A percentile compares a stretch with the other conserved stretches of the same genome.
Conservation (phyloP, 2,888 invertebrate genomes). For the Ophioninae sp. region DNA sequence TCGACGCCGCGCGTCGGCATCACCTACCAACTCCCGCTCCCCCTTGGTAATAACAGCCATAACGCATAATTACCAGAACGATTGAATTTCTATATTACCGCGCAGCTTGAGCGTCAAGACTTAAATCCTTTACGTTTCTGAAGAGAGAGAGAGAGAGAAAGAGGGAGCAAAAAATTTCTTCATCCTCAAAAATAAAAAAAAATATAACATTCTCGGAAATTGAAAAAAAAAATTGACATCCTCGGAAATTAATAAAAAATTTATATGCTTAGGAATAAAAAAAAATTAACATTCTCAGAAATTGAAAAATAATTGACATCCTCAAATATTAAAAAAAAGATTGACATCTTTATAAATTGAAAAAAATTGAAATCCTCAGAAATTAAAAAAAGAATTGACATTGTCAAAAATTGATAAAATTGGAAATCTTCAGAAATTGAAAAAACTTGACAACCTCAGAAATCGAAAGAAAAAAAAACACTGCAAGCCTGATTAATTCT, state of each 20-base stretch:
- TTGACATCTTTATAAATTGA: slow-evolving; percentile 47
- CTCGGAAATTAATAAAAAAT: too few species aligned
- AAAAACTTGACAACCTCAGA: too few species aligned
- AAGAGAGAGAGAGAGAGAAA: slow-evolving; percentile 13
- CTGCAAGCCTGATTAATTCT: too few species aligned
- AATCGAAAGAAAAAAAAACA: background rate
- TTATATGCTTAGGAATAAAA: too few species aligned
- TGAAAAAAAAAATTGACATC: too few species aligned
- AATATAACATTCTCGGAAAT: too few species aligned
- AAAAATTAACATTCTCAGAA: too few species aligned
- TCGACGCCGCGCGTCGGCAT: slow-evolving; percentile 57
- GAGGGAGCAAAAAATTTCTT: background rate
- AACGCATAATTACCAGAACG: slow-evolving; percentile 79
- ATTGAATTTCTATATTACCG: slow-evolving; percentile 80
- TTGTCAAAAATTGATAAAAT: background rate
- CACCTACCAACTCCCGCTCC: slow-evolving; percentile 62
- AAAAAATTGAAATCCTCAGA: too few species aligned
- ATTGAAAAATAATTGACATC: background rate
- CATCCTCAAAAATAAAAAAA: background rate
- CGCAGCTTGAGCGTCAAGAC: slow-evolving; percentile 70
- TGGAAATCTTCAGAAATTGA: too few species aligned
- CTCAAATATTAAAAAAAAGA: slow-evolving; percentile 37
- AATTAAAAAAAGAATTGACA: too few species aligned
- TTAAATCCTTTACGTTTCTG: slow-evolving; percentile 60
- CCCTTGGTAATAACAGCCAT: slow-evolving; percentile 76